Evolutionary conservation across 2,888 invertebrate genomes (phyloP).

Genomic region (Acronicta psi): DNA sequence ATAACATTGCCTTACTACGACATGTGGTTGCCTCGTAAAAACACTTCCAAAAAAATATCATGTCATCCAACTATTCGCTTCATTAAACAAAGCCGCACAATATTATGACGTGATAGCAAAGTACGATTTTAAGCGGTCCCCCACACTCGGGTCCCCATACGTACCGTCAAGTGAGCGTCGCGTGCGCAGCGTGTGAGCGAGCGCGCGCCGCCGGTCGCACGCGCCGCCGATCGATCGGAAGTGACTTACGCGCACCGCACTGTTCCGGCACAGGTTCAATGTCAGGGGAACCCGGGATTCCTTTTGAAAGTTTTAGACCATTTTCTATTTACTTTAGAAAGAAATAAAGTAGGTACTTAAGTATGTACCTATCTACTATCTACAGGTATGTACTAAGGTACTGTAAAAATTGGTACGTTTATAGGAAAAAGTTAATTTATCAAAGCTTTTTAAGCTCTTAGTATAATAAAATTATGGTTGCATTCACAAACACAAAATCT

Average conservation of each 20-base stretch:
- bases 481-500: no score
- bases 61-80: neutral
- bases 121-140: constrained; percentile 12
- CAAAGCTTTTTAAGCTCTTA: no score
- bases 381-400: no score
- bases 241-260: constrained; percentile 46
- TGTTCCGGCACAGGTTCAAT: constrained; percentile 22
- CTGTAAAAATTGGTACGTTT: no score
- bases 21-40: neutral
- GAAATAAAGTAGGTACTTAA: no score
- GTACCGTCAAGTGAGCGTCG: constrained; percentile 47
- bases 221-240: constrained; percentile 49
- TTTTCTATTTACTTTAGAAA: no score
- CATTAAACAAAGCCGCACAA: constrained; percentile 4
- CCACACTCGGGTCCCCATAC: constrained; percentile 6
- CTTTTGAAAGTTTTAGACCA: no score
- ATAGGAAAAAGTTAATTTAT: no score
- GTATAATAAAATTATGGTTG: no score
- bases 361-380: no score
- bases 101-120: constrained; percentile 19
- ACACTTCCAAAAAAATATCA: no score
- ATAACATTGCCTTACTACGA: neutral
- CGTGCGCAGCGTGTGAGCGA: constrained; percentile 55
- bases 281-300: constrained; percentile 19
- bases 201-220: constrained; percentile 56